Evolutionary conservation across 2,888 invertebrate genomes (phyloP).

Genomic region (Volucella inanis): DNA sequence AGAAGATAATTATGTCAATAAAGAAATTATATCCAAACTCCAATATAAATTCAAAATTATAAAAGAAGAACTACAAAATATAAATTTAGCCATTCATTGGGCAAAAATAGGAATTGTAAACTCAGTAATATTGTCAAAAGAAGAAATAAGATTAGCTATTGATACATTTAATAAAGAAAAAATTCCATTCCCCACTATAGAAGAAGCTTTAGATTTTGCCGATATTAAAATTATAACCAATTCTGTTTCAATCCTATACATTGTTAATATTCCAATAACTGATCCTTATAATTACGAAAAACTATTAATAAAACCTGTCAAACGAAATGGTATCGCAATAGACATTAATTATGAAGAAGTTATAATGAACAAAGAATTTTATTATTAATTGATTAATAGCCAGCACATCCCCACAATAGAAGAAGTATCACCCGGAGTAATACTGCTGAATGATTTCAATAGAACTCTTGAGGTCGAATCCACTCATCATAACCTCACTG

Average conservation of each 20-base stretch:
- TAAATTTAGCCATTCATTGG: too few relatives aligned
- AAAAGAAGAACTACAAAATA: slow-evolving; percentile 34
- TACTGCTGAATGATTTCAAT: slow-evolving; percentile 27
- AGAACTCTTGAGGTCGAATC: slow-evolving; percentile 22
- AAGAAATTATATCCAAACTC: slow-evolving; percentile 24
- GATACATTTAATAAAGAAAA: too few relatives aligned
- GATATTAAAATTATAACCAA: slow-evolving; percentile 35
- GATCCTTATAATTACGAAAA: slow-evolving; percentile 27
- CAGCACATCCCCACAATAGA: slow-evolving; percentile 22
- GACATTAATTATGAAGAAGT: too few relatives aligned
- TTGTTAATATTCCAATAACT: slow-evolving; percentile 52
- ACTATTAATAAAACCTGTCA: slow-evolving; percentile 44
- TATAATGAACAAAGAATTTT: too few relatives aligned
- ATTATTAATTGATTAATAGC: slow-evolving; percentile 20
- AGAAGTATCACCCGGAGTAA: slow-evolving; percentile 34
- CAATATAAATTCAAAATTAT: slow-evolving; percentile 24
- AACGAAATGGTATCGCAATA: too few relatives aligned
- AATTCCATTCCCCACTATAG: slow-evolving; percentile 33
- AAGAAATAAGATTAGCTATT: too few relatives aligned
- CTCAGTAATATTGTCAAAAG: too few relatives aligned
- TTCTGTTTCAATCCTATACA: slow-evolving; percentile 38
- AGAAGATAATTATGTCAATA: slow-evolving; percentile 14
- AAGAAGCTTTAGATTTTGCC: slow-evolving; percentile 53
- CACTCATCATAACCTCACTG: slow-evolving; percentile 13
- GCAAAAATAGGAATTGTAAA: too few relatives aligned